Conservation (phyloP, 2,113 vertebrate genomes). For the Otis tarda region DNA sequence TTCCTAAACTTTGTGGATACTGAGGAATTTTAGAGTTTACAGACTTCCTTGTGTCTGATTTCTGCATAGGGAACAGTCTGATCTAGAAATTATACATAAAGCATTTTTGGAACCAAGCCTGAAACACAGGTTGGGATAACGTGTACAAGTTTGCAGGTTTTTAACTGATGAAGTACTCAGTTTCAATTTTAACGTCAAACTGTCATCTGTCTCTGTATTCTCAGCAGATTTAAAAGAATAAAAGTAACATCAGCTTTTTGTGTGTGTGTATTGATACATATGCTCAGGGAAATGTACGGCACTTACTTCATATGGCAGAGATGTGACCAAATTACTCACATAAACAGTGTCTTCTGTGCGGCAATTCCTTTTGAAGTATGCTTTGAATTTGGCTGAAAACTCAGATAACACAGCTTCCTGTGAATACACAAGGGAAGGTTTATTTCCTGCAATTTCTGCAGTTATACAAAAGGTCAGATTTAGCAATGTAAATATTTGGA, state of each 20-base stretch:
- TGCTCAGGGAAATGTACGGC: not conserved
- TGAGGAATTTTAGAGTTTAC: not conserved
- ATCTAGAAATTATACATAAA: not conserved
- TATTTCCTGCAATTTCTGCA: constrained; percentile 39
- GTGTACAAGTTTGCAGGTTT: not conserved
- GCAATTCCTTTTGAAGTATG: constrained; percentile 5
- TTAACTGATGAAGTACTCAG: not conserved
- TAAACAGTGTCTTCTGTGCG: not conserved
- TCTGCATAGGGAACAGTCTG: not conserved
- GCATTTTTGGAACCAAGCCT: not conserved
- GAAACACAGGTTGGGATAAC: not conserved
- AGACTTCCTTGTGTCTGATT: not conserved
- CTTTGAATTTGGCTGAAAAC: constrained; percentile 11
- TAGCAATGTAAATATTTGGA: constrained; percentile 42
- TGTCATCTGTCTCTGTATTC: not conserved
- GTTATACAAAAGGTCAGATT: constrained; percentile 29
- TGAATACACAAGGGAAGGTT: constrained; percentile 2
- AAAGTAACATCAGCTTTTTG: not conserved
- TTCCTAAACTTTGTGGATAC: not conserved
- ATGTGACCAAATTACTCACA: not conserved
- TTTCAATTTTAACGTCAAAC: not conserved
- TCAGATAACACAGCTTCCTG: constrained; percentile 14
- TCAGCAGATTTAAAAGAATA: not conserved
- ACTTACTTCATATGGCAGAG: not conserved
- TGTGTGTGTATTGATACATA: not conserved